Conservation (phyloP, 2,888 invertebrate genomes). For the Pandemis corylana region DNA sequence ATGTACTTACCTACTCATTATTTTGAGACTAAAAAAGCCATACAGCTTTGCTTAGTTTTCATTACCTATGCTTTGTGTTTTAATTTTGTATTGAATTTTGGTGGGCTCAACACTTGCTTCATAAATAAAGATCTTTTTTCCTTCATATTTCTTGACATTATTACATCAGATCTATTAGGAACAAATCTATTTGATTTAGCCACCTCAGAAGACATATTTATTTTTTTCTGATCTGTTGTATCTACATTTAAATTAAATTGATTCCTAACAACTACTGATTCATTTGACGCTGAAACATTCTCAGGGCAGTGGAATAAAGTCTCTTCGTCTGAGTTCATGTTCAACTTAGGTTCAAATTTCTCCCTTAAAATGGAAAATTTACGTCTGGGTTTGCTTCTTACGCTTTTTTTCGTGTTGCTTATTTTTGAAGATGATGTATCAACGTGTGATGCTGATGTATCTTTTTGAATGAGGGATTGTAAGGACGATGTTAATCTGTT, state of each 20-base stretch:
- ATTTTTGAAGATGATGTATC: conserved; percentile 62
- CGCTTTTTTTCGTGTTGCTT: conserved; percentile 71
- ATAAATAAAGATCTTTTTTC: conserved; percentile 83
- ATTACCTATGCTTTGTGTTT: conserved; percentile 66
- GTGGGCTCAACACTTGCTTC: conserved; percentile 85
- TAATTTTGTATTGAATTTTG: conserved; percentile 81
- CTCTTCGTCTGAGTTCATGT: conserved; percentile 78
- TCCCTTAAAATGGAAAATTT: conserved; percentile 86
- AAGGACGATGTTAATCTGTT: conserved; percentile 74
- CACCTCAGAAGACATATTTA: conserved; percentile 48
- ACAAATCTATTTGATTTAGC: conserved; percentile 42
- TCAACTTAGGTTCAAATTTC: conserved; percentile 82
- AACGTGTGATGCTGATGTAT: conserved; percentile 56
- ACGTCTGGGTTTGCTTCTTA: conserved; percentile 77
- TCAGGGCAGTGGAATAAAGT: conserved; percentile 72
- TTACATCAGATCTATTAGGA: conserved; percentile 45
- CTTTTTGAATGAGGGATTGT: conserved; percentile 78
- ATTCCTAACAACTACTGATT: conserved; percentile 62
- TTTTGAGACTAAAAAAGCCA: background rate
- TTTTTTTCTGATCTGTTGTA: conserved; percentile 51
- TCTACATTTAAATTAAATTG: conserved; percentile 53
- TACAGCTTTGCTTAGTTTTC: background rate
- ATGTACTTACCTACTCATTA: conserved; percentile 4
- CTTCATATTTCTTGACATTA: conserved; percentile 69
- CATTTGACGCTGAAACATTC: conserved; percentile 59